Evolutionary conservation across 2,797 vertebrate genomes (phyloP), one percentile per base, ranked within the genome.

Genomic region (Enteromius radiatus): DNA sequence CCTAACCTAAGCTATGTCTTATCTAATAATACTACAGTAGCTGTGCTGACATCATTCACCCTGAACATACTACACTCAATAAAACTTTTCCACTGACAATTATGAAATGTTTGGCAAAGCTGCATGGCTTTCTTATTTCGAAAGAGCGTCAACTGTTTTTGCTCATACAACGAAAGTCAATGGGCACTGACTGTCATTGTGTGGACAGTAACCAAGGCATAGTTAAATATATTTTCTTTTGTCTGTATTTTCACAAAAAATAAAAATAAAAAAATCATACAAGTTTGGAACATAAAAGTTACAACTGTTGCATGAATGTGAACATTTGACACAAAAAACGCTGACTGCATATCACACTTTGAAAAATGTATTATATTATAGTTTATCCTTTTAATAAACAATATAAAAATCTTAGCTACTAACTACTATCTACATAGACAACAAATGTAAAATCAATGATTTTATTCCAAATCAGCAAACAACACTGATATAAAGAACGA

Each of bases 1-100:
- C 33, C 74, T 73, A 82, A 74, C 83, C 45, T 54, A 52, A 78
- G 85, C 70, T 43, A 67, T 77, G 41, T 56, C 67, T 67, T 68
- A 79, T 68, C 28, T 31, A 80, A 47, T 38, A 75, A 79, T 9
- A 64, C 81, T 43, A 43, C 33, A 83, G 54, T 56, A 80, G 80
- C 71, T 31, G n/a, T 67, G 28, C 26, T n/a, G 65, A 75, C 15
- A 12, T 33, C 52, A 61, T 38, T 43, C 70, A 75, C 52, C 33
- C 47, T 28, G 19, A 65, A 47, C n/a, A n/a, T 75, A 23, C 28
- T 26, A 75, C 38, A 52, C 38, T 74, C 64, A 45, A 49, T 76
- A 36, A 73, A 73, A 73, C 28, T 69, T 79, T 17, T 23, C 9
- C n/a, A 43, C 11, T 79, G 49, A 41, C 12, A 45, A 23, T n/a